Evolutionary conservation across 1,140 invertebrate species (phyloP).

Genomic region (Drosophila watanabei): DNA sequence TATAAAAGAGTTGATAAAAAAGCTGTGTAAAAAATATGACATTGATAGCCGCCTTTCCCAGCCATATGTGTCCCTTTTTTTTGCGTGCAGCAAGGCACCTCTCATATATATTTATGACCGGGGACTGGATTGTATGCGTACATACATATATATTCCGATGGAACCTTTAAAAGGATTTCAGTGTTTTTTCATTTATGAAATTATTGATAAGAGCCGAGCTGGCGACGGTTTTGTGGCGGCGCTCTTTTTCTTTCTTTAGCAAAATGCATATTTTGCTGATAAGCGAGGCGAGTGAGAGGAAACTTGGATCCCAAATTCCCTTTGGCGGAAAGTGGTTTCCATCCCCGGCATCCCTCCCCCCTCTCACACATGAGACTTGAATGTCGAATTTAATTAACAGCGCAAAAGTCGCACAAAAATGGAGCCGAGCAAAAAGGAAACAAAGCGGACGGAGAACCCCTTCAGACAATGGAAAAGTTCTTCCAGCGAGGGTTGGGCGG

Average conservation of each 20-base stretch:
- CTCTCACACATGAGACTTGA: conserved; percentile 29
- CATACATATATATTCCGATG: conserved; percentile 36
- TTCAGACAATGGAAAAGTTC: conserved; percentile 44
- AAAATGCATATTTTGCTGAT: conserved; percentile 68
- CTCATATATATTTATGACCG: conserved; percentile 72
- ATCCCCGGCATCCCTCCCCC: not conserved
- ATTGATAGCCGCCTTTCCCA: conserved; percentile 67
- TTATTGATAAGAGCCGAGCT: conserved; percentile 73
- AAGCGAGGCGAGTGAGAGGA: conserved; percentile 36
- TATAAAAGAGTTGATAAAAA: conserved; percentile 77
- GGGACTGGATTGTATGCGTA: conserved; percentile 47
- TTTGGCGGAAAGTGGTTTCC: conserved; percentile 51
- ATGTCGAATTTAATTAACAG: conserved; percentile 83
- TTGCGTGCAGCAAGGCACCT: conserved; percentile 19
- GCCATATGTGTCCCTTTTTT: conserved; percentile 39
- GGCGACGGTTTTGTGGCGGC: too few relatives aligned
- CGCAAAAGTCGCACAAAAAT: conserved; percentile 67
- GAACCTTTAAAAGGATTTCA: conserved; percentile 81
- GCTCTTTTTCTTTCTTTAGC: conserved; percentile 36
- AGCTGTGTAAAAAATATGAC: conserved; percentile 64
- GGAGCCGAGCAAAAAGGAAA: conserved; percentile 42
- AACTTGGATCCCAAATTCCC: conserved; percentile 44
- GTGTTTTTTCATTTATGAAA: conserved; percentile 80
- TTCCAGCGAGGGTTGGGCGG: not conserved
- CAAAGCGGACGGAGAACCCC: conserved; percentile 40